Conservation (phyloP, 2,888 invertebrate genomes). For the Netelia virgata region DNA sequence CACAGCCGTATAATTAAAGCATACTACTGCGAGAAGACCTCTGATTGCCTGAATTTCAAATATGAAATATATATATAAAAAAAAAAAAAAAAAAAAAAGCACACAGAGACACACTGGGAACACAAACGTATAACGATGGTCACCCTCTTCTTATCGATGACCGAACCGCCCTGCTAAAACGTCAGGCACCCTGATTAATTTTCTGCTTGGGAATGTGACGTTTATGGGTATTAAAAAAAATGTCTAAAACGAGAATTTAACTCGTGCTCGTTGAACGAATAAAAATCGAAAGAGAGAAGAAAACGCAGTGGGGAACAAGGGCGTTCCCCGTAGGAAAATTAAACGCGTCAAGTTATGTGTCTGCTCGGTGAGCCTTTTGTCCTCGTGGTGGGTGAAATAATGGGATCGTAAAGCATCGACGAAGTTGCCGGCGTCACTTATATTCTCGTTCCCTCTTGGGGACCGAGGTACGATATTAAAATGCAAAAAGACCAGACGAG, state of each 20-base stretch:
- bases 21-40: no score
- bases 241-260: conserved; percentile 5
- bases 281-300: conserved; percentile 64
- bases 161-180: no score
- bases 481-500: conserved; percentile 66
- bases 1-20: conserved; percentile 35
- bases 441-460: conserved; percentile 44
- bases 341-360: conserved; percentile 71
- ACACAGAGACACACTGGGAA: no score
- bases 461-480: conserved; percentile 71
- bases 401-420: conserved; percentile 73
- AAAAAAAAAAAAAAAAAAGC: no score
- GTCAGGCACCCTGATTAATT: no score
- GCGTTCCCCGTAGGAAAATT: conserved; percentile 60
- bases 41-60: no score
- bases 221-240: not conserved
- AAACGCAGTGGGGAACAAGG: conserved; percentile 72
- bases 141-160: no score
- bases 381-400: conserved; percentile 72
- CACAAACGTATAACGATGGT: no score
- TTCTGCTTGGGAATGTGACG: no score
- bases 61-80: no score
- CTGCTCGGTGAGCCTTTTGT: conserved; percentile 67
- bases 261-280: conserved; percentile 31
- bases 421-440: conserved; percentile 44